A percentile compares a stretch with the other conserved stretches of the same genome.
phyloP scores from a whole-genome alignment of 1,140 invertebrate species.

The Papilio aristodemus region DNA sequence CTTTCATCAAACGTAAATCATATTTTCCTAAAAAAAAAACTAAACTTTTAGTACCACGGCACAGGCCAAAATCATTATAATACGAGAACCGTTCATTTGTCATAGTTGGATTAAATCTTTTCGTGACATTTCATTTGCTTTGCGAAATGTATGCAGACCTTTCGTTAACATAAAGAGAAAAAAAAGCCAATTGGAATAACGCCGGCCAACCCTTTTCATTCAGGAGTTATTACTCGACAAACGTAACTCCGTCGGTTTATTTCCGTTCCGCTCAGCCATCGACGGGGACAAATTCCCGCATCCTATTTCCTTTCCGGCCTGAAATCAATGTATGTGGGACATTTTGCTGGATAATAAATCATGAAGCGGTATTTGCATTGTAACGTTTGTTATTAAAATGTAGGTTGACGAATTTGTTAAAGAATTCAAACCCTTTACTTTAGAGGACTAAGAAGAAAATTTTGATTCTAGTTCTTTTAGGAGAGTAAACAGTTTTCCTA shows the following conservation, averaged over 20 bases:
- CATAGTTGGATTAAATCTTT: conserved; percentile 17
- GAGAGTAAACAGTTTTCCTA: no score
- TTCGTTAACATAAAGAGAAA: conserved; percentile 22
- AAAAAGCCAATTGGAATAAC: conserved; percentile 20
- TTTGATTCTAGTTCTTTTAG: no score
- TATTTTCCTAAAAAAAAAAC: not conserved
- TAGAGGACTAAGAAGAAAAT: no score
- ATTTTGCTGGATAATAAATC: conserved; percentile 4
- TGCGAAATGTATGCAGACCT: conserved; percentile 14
- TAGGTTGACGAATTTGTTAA: not conserved
- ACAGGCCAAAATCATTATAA: not conserved
- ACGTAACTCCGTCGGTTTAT: conserved; percentile 40
- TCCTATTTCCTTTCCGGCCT: conserved; percentile 30
- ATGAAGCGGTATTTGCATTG: conserved; percentile 1
- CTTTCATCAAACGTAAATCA: not conserved
- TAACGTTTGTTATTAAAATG: conserved; percentile 12
- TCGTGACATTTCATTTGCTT: conserved; percentile 15
- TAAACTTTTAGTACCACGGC: not conserved
- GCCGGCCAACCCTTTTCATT: conserved; percentile 44
- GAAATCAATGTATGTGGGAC: conserved; percentile 26
- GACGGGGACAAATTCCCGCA: conserved; percentile 32
- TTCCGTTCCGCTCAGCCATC: conserved; percentile 35
- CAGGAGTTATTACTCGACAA: conserved; percentile 44
- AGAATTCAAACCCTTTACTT: no score
- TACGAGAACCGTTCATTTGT: conserved; percentile 14